Evolutionary conservation across 1,140 invertebrate species (phyloP).

Genomic region (Drosophila ogumai): DNA sequence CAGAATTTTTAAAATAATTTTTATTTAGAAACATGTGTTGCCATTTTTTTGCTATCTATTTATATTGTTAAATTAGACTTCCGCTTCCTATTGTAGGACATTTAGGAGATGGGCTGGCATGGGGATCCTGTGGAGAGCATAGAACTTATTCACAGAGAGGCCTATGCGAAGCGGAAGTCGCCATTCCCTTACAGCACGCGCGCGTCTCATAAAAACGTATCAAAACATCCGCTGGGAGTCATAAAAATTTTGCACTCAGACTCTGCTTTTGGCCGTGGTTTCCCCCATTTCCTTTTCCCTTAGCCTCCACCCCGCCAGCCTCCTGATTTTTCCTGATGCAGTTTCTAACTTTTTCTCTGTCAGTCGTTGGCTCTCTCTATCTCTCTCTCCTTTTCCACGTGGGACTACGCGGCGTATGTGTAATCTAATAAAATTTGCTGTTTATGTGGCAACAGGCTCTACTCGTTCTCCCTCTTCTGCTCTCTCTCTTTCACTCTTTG

Average conservation of each 20-base stretch:
- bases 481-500: background rate
- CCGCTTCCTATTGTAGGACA: constrained; percentile 73
- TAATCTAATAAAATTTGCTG: constrained; percentile 83
- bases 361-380: background rate
- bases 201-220: constrained; percentile 84
- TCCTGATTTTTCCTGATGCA: constrained; percentile 30
- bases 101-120: constrained; percentile 22
- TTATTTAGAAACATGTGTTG: background rate
- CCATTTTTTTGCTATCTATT: background rate
- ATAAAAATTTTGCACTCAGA: constrained; percentile 82
- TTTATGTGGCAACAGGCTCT: constrained; percentile 80
- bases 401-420: constrained; percentile 69
- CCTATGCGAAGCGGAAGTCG: constrained; percentile 55
- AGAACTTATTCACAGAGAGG: constrained; percentile 19
- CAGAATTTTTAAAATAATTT: too few relatives aligned
- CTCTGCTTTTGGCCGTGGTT: constrained; percentile 44
- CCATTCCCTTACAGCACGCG: constrained; percentile 77
- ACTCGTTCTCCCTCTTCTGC: background rate
- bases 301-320: constrained; percentile 17
- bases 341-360: constrained; percentile 28
- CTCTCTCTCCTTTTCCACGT: constrained; percentile 8
- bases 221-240: constrained; percentile 82
- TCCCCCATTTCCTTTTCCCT: constrained; percentile 4
- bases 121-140: background rate
- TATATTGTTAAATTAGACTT: constrained; percentile 6